Conservation (phyloP, 2,797 vertebrate genomes). For the Danionella dracula region DNA sequence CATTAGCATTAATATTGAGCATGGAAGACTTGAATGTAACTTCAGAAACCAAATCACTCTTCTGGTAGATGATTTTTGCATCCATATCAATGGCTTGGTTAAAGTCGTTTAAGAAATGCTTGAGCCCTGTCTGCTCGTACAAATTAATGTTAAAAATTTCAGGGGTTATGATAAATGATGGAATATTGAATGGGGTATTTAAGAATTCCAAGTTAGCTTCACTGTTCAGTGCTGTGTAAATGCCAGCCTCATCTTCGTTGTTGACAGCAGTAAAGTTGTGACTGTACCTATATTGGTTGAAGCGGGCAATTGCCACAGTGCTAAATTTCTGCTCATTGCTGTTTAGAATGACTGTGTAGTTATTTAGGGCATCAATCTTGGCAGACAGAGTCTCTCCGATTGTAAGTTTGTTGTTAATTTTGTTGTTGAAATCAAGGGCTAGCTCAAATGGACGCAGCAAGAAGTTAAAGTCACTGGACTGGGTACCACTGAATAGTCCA, state of each 20-base stretch:
- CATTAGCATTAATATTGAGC: constrained; percentile 78
- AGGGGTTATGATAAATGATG: constrained; percentile 67
- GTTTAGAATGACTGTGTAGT: constrained; percentile 74
- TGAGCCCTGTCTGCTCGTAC: constrained; percentile 80
- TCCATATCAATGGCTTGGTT: constrained; percentile 80
- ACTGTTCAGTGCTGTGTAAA: constrained; percentile 70
- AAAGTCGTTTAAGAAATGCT: constrained; percentile 77
- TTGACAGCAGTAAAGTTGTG: constrained; percentile 78
- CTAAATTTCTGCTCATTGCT: constrained; percentile 69
- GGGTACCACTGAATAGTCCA: constrained; percentile 70
- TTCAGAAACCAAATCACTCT: constrained; percentile 83
- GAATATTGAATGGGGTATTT: constrained; percentile 74
- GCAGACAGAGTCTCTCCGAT: constrained; percentile 69
- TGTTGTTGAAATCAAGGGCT: constrained; percentile 74
- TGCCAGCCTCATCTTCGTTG: constrained; percentile 67
- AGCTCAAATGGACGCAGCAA: constrained; percentile 67
- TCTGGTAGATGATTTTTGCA: constrained; percentile 79
- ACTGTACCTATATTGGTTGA: constrained; percentile 82
- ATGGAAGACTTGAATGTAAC: constrained; percentile 87
- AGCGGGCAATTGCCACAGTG: constrained; percentile 69
- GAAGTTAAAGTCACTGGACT: constrained; percentile 75
- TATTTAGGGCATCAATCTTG: constrained; percentile 85
- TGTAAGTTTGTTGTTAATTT: constrained; percentile 77
- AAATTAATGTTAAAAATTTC: constrained; percentile 73
- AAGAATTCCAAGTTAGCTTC: constrained; percentile 87